Evolutionary conservation across 2,113 vertebrate genomes (phyloP), one percentile per base, ranked within the genome.

Genomic region (Siphamia tubifer): DNA sequence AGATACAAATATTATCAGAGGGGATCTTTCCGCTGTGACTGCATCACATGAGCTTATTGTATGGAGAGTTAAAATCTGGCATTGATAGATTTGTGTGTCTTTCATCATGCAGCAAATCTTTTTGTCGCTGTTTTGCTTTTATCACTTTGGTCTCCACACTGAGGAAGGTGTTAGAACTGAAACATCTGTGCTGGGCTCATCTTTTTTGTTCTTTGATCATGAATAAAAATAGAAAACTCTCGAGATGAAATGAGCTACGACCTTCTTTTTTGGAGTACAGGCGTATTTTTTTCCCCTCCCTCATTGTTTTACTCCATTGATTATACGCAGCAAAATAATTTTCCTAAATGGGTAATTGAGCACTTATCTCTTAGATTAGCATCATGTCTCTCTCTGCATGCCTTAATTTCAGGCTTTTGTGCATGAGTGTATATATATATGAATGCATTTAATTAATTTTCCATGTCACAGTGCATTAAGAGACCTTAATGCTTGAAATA

Each of bases 401-500:
- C 74, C 66, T 84, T 69, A 43, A 76, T 82, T 80, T 81, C 75
- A 65, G 65, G 77, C 71, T 76, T 62, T 68, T 75, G 74, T 74
- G 85, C 38, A n/a, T 6, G 10, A 44, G 51, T 65, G n/a, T n/a
- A n/a, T n/a, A n/a, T n/a, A 21, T 61, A 60, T 72, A 45, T 44
- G 78, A 82, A 80, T 73, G 30, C 39, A 48, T 86, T 71, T 54
- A 69, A 85, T 87, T 79, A 81, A 84, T 79, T 74, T 44, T 36
- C 38, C 43, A 49, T 6, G 55, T 79, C 61, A 52, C 68, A 42
- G 53, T 40, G 56, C 74, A 73, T 83, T 86, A 84, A 84, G 69
- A 66, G 39, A 70, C 77, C 27, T 35, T 55, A 61, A 55, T 17
- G 53, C 25, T 52, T 58, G 25, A 76, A 70, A 61, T 57, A 51